Conservation (phyloP, 2,113 vertebrate genomes). For the Perccottus glenii region DNA sequence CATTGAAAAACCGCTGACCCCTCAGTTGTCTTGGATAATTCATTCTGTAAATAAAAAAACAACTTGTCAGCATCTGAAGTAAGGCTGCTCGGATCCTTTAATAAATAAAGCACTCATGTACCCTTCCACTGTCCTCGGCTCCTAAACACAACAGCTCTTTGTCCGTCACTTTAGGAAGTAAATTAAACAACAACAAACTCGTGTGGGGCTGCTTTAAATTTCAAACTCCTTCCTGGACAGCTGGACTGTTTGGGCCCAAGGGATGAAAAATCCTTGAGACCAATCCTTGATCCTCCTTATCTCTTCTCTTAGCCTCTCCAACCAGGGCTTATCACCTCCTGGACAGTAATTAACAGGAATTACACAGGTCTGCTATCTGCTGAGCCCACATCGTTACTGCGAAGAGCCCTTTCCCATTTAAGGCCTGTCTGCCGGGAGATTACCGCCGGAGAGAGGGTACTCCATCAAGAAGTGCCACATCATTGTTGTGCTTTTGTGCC, state of each 20-base stretch:
- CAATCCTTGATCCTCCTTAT: conserved; percentile 71
- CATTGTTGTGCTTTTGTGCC: conserved; percentile 33
- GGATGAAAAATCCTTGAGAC: conserved; percentile 54
- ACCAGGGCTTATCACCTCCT: conserved; percentile 68
- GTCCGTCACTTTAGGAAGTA: conserved; percentile 4
- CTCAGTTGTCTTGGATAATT: no score
- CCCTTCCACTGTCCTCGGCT: neutral
- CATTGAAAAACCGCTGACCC: no score
- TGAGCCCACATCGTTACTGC: conserved; percentile 47
- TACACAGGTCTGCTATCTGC: conserved; percentile 69
- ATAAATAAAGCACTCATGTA: conserved; percentile 7
- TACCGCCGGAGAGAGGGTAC: conserved; percentile 37
- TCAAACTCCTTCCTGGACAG: no score
- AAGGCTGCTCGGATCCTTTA: neutral
- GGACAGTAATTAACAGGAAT: conserved; percentile 79
- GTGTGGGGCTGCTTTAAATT: conserved; percentile 32
- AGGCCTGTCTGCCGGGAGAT: conserved; percentile 66
- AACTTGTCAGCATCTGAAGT: neutral
- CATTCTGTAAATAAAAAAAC: neutral
- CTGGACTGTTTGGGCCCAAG: conserved; percentile 43
- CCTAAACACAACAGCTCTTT: conserved; percentile 2
- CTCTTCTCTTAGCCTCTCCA: conserved; percentile 63
- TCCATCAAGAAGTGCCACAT: conserved; percentile 42
- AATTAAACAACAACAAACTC: neutral
- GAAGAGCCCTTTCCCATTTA: conserved; percentile 62